phyloP scores from a whole-genome alignment of 2,113 vertebrate species.

The Tetrax tetrax region DNA sequence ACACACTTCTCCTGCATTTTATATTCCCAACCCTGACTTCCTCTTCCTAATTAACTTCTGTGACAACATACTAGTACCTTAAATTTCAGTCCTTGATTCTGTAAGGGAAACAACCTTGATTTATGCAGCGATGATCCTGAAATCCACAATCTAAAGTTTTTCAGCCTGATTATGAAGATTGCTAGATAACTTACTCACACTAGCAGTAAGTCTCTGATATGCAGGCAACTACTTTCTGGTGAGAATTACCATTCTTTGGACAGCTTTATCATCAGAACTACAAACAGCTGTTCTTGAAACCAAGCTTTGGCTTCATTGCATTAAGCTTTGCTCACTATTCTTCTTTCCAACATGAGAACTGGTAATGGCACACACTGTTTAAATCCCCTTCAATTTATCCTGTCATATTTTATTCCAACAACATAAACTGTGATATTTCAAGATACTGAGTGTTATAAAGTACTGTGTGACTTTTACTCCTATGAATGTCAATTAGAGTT shows the following conservation, averaged over 20 bases:
- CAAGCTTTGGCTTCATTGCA: background rate
- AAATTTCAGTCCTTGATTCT: background rate
- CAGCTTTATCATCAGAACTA: conserved; percentile 13
- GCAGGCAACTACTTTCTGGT: background rate
- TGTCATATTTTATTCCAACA: conserved; percentile 49
- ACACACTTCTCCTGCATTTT: background rate
- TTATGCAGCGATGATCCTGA: background rate
- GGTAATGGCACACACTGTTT: conserved; percentile 1
- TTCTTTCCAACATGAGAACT: conserved; percentile 24
- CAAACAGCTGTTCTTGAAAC: conserved; percentile 14
- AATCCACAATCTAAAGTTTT: background rate
- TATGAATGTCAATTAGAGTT: conserved; percentile 1
- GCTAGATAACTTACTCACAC: background rate
- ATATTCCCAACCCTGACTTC: background rate
- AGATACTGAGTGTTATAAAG: conserved; percentile 28
- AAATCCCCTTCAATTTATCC: conserved; percentile 23
- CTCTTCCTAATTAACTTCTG: background rate
- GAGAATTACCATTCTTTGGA: conserved; percentile 7
- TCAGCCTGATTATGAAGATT: background rate
- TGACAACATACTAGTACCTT: background rate
- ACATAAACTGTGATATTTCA: conserved; percentile 41
- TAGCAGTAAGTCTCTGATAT: background rate
- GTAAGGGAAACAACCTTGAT: background rate
- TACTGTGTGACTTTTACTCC: conserved; percentile 8
- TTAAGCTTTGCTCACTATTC: conserved; percentile 25